Conservation (phyloP, 2,113 vertebrate genomes). For the Synodontis membranacea region DNA sequence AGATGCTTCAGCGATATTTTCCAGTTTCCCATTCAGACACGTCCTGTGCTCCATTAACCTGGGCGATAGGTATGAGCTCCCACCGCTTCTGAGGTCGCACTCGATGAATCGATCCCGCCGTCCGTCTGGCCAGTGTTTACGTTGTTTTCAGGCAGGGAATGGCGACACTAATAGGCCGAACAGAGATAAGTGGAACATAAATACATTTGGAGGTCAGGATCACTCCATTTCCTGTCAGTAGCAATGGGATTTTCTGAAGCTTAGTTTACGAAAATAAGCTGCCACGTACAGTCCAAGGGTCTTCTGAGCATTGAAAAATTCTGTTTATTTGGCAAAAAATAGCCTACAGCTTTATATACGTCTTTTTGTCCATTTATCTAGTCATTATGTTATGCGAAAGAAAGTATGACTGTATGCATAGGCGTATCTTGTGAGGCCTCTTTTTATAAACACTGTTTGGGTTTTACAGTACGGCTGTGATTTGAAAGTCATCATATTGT, state of each 20-base stretch:
- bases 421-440: neutral
- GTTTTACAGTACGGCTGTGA: neutral
- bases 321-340: neutral
- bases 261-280: neutral
- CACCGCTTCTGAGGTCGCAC: constrained; percentile 66
- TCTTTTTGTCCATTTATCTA: neutral
- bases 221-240: constrained; percentile 68
- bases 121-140: constrained; percentile 74
- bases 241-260: constrained; percentile 60
- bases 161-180: constrained; percentile 71
- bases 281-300: constrained; percentile 26
- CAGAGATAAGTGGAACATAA: constrained; percentile 70
- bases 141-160: constrained; percentile 65
- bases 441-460: neutral
- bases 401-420: neutral
- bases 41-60: constrained; percentile 53
- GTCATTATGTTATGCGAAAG: neutral
- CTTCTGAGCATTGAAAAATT: neutral
- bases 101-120: constrained; percentile 71
- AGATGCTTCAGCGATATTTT: constrained; percentile 59
- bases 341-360: neutral
- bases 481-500: constrained; percentile 11
- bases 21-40: constrained; percentile 52
- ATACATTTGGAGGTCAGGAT: constrained; percentile 68
- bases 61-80: constrained; percentile 47